These are phyloP conservation scores for Parnassius orleans DNA, from an alignment of 2,888 invertebrate genomes.

Conservation along the genomic window DNA sequence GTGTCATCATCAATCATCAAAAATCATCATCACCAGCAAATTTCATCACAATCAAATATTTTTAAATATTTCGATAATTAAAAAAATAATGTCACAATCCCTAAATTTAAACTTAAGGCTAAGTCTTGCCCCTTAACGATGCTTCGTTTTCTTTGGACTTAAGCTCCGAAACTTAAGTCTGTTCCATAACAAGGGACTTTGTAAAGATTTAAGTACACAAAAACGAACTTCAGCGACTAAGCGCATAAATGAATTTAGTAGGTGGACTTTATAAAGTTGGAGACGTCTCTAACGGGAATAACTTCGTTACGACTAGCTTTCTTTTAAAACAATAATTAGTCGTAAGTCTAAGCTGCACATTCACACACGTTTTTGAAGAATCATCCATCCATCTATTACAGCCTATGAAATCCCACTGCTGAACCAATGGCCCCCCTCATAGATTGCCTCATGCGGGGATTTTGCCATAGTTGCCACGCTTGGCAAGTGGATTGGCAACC, in stretches of 20 bases:
- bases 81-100: not conserved
- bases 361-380: no score
- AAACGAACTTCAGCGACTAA: constrained; percentile 16
- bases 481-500: no score
- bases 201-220: constrained; percentile 15
- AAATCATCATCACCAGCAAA: no score
- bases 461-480: no score
- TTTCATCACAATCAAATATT: no score
- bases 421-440: no score
- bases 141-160: constrained; percentile 4
- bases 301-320: constrained; percentile 4
- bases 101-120: not conserved
- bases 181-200: constrained; percentile 17
- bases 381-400: no score
- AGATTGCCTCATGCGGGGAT: no score
- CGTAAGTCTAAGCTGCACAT: not conserved
- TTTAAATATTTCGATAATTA: no score
- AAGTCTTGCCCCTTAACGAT: not conserved
- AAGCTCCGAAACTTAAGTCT: constrained; percentile 14
- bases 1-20: no score
- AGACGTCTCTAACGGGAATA: constrained; percentile 11
- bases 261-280: constrained; percentile 17
- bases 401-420: no score
- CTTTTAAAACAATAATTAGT: not conserved
- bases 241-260: constrained; percentile 19